A percentile compares a stretch with the other conserved stretches of the same genome.
Conservation (phyloP, 2,888 invertebrate species). For the Ptilodon capucinus region DNA sequence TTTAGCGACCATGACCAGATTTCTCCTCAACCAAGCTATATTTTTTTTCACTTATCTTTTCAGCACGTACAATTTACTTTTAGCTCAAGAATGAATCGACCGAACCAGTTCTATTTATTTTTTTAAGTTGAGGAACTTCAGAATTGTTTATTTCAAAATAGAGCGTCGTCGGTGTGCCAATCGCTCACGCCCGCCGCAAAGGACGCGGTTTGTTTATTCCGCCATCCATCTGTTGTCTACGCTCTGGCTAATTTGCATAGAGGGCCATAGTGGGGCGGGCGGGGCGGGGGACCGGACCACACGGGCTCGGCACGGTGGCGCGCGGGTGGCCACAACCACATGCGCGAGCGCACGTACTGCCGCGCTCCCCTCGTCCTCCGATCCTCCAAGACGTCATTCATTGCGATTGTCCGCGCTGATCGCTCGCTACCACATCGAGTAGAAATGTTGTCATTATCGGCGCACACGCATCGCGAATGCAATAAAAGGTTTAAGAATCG, state of each 20-base stretch:
- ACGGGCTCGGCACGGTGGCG: slow-evolving; percentile 78
- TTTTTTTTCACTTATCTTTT: neutral
- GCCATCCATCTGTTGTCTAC: slow-evolving; percentile 82
- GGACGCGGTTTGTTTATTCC: slow-evolving; percentile 80
- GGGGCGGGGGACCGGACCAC: slow-evolving; percentile 72
- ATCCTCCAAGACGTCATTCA: slow-evolving; percentile 74
- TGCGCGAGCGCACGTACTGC: slow-evolving; percentile 71
- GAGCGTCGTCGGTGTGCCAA: slow-evolving; percentile 14
- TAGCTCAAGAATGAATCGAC: slow-evolving; percentile 8
- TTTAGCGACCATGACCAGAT: slow-evolving; percentile 50
- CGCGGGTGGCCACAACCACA: slow-evolving; percentile 82
- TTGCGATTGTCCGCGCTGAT: slow-evolving; percentile 77
- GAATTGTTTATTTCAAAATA: slow-evolving; percentile 15
- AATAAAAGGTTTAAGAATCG: slow-evolving; percentile 59
- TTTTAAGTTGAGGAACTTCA: neutral
- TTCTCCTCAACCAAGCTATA: slow-evolving; percentile 17
- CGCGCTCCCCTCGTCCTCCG: slow-evolving; percentile 48
- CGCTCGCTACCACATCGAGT: slow-evolving; percentile 73
- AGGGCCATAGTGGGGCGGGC: slow-evolving; percentile 55
- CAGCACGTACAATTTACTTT: slow-evolving; percentile 8
- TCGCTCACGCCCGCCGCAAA: slow-evolving; percentile 53
- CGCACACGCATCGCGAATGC: slow-evolving; percentile 70
- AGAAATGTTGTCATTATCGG: slow-evolving; percentile 79
- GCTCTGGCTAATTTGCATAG: slow-evolving; percentile 81
- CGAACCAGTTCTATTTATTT: slow-evolving; percentile 4